Evolutionary conservation across 2,888 invertebrate genomes (phyloP), one percentile per base, ranked within the genome.

Genomic region (Melanchra persicariae): DNA sequence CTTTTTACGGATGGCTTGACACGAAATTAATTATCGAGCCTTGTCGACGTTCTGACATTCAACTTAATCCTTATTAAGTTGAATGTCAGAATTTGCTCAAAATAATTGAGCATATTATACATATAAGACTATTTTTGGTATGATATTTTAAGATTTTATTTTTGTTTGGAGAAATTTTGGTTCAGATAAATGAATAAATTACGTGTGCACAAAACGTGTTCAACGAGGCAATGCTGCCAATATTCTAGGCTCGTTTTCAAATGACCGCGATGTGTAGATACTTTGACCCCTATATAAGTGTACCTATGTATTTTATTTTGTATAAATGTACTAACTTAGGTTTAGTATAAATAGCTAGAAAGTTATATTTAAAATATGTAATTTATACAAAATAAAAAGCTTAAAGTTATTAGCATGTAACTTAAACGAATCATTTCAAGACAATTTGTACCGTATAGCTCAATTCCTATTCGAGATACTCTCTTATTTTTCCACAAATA

Each of bases 1-100:
- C 7, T 51, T 71, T 68, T 63, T 52, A 79, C 68, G 79, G 76
- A 71, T 77, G 65, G 34, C 30, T 79, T 54, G 37, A 24, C 37
- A 45, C 37, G 54, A 73, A 73, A 85, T 77, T 83, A 75, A 74
- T 72, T 61, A 79, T 6, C 40, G 19, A 34, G 30, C 2, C 7
- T n/a, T n/a, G n/a, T n/a, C n/a, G n/a, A n/a, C n/a, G n/a, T n/a
- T n/a, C n/a, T n/a, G n/a, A n/a, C n/a, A n/a, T n/a, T n/a, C n/a
- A n/a, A n/a, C n/a, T n/a, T n/a, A n/a, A n/a, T n/a, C n/a, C n/a
- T 26, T 57, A 52, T 67, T 63, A 64, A 17, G 22, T 43, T 15
- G 37, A 73, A 74, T 58, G 12, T 59, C 52, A 58, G 26, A 51
- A 51, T 9, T 30, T 55, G 51, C 6, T 52, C 12, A 17, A 58